Evolutionary conservation across 2,113 vertebrate species (phyloP), one percentile per base, ranked within the genome.

Genomic region (Python bivittatus): DNA sequence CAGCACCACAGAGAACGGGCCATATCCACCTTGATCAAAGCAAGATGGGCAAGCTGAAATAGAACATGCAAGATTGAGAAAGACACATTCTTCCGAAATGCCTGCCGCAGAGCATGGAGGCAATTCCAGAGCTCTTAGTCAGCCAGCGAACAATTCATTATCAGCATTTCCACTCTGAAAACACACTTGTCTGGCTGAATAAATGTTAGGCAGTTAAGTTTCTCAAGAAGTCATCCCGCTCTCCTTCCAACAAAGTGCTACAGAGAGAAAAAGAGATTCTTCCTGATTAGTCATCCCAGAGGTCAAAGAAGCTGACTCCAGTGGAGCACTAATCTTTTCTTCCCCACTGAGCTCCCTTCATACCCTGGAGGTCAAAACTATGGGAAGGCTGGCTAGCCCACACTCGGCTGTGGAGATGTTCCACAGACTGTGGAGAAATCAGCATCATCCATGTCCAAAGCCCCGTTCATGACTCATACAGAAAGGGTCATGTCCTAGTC

Each of bases 401-500:
- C 94, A 92, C 92, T 93, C 33, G 64, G 91, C 54, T 7, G 12
- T 93, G 88, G 0, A 2, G 0, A 2, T 95, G 95, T 94, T 96
- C 94, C 95, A 95, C 94, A 91, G 56, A 90, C 96, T 91, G 96
- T 92, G 97, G 97, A 97, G 97, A 96, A 97, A 89, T 17, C 0
- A 92, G 93, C 95, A 92, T 96, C 95, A 38, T 94, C 94, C 93
- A 95, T 95, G 95, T 95, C 96, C 96, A 93, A 94, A 94, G 92
- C 93, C 93, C 11, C n/a, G 25, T 20, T 91, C 93, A 64, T 97
- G 97, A 98, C 96, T 98, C 97, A 98, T 85, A 95, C 95, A 94
- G 91, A 29, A 91, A 96, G 95, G 95, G 95, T 96, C 96, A 97
- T 97, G 97, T 97, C 97, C 20, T n/a, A 1, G 10, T 15, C 52